Evolutionary conservation across 2,797 vertebrate genomes (phyloP).

Genomic region (Sebastes steindachneri): DNA sequence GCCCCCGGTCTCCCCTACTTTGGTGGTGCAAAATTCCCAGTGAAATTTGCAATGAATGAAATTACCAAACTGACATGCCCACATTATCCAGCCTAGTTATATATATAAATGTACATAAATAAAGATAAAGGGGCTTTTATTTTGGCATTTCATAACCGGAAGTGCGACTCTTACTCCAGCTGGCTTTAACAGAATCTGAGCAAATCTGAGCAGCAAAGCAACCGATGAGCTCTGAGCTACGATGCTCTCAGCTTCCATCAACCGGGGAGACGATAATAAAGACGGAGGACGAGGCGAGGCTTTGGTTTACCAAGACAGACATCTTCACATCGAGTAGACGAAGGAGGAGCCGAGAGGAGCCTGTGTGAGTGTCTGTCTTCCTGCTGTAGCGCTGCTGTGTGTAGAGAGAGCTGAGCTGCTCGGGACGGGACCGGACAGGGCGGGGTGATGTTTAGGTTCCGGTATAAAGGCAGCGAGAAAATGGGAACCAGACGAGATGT

Average conservation of each 20-base stretch:
- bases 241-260: conserved; percentile 27
- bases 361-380: conserved; percentile 14
- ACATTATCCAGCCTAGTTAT: background rate
- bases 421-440: conserved; percentile 51
- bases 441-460: conserved; percentile 81
- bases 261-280: background rate
- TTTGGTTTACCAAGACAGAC: background rate
- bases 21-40: background rate
- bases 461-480: conserved; percentile 73
- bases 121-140: conserved; percentile 21
- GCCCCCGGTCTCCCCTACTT: no score
- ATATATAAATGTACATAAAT: background rate
- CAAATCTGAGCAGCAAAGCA: background rate
- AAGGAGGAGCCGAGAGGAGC: conserved; percentile 2
- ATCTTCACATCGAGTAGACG: conserved; percentile 6
- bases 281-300: background rate
- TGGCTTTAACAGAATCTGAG: background rate
- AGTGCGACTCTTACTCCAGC: fast-evolving
- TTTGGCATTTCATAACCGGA: conserved; percentile 27
- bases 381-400: conserved; percentile 13
- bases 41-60: background rate
- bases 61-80: background rate
- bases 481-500: conserved; percentile 68
- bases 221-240: background rate
- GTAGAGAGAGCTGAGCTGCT: conserved; percentile 2